These are phyloP conservation scores for Herpetotheres cachinnans DNA, from an alignment of 2,113 vertebrate species.

Conservation along the genomic window DNA sequence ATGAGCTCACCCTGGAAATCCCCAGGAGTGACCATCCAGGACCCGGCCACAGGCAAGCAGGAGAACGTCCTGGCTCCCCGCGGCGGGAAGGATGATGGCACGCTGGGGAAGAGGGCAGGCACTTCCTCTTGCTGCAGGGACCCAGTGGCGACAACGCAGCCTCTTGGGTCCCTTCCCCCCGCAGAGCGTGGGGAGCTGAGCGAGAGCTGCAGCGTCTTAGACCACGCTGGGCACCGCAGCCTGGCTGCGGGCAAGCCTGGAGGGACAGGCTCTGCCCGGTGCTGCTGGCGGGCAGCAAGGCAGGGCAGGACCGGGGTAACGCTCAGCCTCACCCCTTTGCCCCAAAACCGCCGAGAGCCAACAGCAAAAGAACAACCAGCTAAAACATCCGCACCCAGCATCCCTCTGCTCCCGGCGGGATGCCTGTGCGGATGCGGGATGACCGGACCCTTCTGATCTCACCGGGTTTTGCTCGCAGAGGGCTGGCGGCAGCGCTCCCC, in stretches of 20 bases:
- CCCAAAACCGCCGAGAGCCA: not conserved
- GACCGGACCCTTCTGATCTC: not conserved
- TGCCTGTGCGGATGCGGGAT: fast-evolving
- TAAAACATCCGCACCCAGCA: fast-evolving
- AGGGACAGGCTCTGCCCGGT: not conserved
- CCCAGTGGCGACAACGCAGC: fast-evolving
- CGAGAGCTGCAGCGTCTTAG: not conserved
- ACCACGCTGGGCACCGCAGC: not conserved
- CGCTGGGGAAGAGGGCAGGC: not conserved
- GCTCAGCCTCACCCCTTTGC: not conserved
- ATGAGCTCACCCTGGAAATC: not conserved
- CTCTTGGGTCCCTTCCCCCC: not conserved
- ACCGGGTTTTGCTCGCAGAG: not conserved
- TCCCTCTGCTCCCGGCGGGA: not conserved
- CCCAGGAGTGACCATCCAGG: not conserved
- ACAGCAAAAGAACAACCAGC: not conserved
- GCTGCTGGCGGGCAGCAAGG: not conserved
- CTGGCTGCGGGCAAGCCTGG: not conserved
- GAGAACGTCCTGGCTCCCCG: not conserved
- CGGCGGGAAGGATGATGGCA: not conserved
- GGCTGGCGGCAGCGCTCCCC: not conserved
- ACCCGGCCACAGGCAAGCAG: fast-evolving
- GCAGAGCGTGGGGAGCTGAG: not conserved
- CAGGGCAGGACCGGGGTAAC: not conserved
- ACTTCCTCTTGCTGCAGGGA: conserved; percentile 22